Evolutionary conservation across 1,140 invertebrate genomes (phyloP).

Genomic region (Heterodera carotae): DNA sequence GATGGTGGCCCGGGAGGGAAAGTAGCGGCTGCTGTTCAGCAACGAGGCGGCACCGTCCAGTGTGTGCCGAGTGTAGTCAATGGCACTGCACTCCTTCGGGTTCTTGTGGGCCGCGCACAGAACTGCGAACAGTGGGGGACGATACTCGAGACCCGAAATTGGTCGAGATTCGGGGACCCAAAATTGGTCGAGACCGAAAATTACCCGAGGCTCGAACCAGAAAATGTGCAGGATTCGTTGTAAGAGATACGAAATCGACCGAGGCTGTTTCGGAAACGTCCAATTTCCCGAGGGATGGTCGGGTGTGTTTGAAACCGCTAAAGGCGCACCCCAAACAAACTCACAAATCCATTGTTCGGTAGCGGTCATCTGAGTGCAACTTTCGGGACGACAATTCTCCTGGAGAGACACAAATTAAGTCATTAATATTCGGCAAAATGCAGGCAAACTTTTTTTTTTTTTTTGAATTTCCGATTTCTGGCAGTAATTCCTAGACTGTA

Average conservation of each 20-base stretch:
- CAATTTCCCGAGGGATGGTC: too few relatives aligned
- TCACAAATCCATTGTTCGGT: conserved; percentile 86
- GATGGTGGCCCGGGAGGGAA: conserved; percentile 97
- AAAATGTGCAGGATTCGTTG: too few relatives aligned
- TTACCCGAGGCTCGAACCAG: too few relatives aligned
- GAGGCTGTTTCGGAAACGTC: too few relatives aligned
- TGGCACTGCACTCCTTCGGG: conserved; percentile 98
- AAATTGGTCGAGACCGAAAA: too few relatives aligned
- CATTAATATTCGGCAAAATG: too few relatives aligned
- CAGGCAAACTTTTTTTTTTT: too few relatives aligned
- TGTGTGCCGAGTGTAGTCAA: conserved; percentile 99
- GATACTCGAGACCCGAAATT: neutral
- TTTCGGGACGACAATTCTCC: conserved; percentile 91
- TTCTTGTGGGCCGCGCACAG: conserved; percentile 99
- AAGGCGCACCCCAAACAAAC: neutral
- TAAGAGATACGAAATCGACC: too few relatives aligned
- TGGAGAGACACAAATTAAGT: conserved; percentile 70
- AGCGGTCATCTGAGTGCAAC: conserved; percentile 98
- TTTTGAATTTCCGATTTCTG: too few relatives aligned
- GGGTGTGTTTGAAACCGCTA: too few relatives aligned
- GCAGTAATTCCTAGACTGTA: too few relatives aligned
- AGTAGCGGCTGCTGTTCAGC: conserved; percentile 99
- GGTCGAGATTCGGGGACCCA: too few relatives aligned
- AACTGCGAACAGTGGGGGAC: conserved; percentile 16
- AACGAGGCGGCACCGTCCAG: conserved; percentile 96